These are phyloP conservation scores for Melanotaenia trifasciata DNA, from an alignment of 2,797 vertebrate genomes.

Conservation along the genomic window DNA sequence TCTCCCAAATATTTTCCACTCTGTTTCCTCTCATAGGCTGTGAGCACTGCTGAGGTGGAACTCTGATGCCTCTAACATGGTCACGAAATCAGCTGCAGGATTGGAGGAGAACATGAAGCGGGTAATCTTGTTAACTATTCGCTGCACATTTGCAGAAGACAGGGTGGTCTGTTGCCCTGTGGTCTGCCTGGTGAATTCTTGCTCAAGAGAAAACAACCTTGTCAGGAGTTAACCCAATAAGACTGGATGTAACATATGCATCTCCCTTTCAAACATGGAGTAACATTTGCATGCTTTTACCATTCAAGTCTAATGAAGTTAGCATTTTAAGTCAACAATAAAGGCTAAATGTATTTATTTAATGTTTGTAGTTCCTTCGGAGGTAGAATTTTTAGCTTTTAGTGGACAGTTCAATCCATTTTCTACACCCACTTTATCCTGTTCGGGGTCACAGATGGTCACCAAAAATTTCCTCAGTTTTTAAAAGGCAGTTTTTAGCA, in stretches of 20 bases:
- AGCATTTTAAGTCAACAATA: background rate
- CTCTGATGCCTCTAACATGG: conserved; percentile 36
- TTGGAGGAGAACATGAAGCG: conserved; percentile 36
- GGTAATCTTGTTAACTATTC: conserved; percentile 57
- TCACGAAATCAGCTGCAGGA: conserved; percentile 51
- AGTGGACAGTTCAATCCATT: background rate
- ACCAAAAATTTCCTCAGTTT: background rate
- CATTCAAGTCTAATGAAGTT: background rate
- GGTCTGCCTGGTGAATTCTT: conserved; percentile 46
- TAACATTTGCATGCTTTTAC: background rate
- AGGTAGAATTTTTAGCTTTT: background rate
- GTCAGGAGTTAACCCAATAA: conserved; percentile 6
- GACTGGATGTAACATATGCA: background rate
- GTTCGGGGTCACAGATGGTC: background rate
- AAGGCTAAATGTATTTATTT: background rate
- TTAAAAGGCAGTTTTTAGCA: background rate
- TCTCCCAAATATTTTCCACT: conserved; percentile 6
- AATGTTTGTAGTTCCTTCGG: background rate
- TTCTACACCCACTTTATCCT: background rate
- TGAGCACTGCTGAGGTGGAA: conserved; percentile 34
- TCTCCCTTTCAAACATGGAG: background rate
- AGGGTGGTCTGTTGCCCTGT: conserved; percentile 36
- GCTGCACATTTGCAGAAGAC: conserved; percentile 43
- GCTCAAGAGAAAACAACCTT: conserved; percentile 22
- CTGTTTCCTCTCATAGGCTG: conserved; percentile 36